Conservation (phyloP, 2,888 invertebrate species). For the Cotesia congregata region DNA sequence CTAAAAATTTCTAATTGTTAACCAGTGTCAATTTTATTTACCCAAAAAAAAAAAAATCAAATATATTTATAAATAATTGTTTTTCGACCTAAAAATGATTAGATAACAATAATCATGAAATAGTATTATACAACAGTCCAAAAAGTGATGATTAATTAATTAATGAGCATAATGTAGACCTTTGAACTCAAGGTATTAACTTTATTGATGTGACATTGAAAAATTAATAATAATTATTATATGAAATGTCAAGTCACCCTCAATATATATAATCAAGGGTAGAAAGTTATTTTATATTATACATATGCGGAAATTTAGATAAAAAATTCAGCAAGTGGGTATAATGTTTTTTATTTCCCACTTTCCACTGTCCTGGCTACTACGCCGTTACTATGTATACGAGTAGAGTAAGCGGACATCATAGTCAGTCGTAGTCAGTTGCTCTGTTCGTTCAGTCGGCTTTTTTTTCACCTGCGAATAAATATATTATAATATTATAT, state of each 20-base stretch:
- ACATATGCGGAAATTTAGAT: neutral
- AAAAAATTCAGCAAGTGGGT: slow-evolving; percentile 23
- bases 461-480: neutral
- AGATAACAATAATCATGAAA: too few species aligned
- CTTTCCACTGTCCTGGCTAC: neutral
- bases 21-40: too few species aligned
- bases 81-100: too few species aligned
- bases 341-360: neutral
- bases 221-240: neutral
- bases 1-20: too few species aligned
- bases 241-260: slow-evolving; percentile 7
- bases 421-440: slow-evolving; percentile 33
- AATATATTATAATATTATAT: neutral
- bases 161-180: neutral
- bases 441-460: neutral
- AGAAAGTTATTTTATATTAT: slow-evolving; percentile 1
- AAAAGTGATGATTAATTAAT: neutral
- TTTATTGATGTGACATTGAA: neutral
- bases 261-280: neutral
- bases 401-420: neutral
- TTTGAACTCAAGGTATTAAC: neutral
- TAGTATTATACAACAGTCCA: too few species aligned
- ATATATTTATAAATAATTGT: too few species aligned
- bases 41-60: too few species aligned
- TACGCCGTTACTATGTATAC: neutral